Conservation (phyloP, 2,113 vertebrate species). For the Morone chrysops region DNA sequence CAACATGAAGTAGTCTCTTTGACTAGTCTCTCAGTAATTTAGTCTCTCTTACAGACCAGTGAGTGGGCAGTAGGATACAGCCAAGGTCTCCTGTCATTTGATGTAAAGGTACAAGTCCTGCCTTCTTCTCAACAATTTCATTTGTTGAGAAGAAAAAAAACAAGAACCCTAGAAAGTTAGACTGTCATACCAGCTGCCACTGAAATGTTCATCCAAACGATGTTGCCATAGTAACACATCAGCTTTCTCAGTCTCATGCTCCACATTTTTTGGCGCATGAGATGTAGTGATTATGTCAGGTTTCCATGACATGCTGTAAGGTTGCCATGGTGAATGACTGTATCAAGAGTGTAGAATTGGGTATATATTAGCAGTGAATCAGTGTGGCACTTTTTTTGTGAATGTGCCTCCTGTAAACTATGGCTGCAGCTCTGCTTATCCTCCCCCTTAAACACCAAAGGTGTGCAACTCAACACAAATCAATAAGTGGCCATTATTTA, state of each 20-base stretch:
- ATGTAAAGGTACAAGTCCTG: conserved; percentile 4
- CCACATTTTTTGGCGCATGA: conserved; percentile 31
- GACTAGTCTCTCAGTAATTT: conserved; percentile 22
- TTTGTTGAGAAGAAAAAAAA: background rate
- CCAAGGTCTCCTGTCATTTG: conserved; percentile 28
- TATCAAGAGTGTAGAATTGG: background rate
- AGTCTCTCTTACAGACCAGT: conserved; percentile 21
- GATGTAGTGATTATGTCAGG: conserved; percentile 36
- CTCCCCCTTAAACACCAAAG: conserved; percentile 36
- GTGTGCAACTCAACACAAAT: conserved; percentile 45
- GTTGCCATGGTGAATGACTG: conserved; percentile 11
- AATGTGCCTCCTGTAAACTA: background rate
- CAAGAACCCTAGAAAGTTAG: conserved; percentile 23
- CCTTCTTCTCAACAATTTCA: background rate
- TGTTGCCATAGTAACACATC: conserved; percentile 72
- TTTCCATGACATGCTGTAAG: conserved; percentile 17
- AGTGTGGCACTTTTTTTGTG: background rate
- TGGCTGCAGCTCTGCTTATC: conserved; percentile 16
- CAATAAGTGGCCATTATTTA: conserved; percentile 51
- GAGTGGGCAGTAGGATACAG: conserved; percentile 35
- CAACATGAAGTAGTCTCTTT: conserved; percentile 11
- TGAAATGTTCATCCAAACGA: conserved; percentile 48
- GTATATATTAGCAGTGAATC: background rate
- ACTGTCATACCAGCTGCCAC: conserved; percentile 37
- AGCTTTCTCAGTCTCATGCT: conserved; percentile 35